A percentile compares a stretch with the other conserved stretches of the same genome.
These are phyloP conservation scores for Augochlora pura DNA, from an alignment of 1,140 invertebrate genomes.

Conservation along the genomic window DNA sequence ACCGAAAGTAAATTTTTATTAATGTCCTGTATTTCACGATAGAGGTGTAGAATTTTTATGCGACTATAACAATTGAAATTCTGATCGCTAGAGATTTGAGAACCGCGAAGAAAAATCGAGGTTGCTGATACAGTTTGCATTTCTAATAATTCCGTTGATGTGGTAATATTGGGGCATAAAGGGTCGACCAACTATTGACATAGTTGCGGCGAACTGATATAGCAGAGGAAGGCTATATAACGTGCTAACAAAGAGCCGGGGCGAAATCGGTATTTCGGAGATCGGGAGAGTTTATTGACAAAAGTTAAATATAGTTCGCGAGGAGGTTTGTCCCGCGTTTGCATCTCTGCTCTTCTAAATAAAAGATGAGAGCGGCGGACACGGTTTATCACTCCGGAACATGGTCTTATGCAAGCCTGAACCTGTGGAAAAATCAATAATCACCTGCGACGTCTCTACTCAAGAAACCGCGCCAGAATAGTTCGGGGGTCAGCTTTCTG, in stretches of 20 bases:
- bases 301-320: conserved; percentile 13
- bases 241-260: no score
- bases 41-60: no score
- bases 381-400: conserved; percentile 27
- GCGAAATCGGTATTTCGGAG: not conserved
- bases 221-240: not conserved
- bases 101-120: no score
- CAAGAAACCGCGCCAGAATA: conserved; percentile 22
- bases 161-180: no score
- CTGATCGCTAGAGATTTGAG: no score
- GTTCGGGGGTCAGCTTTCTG: not conserved
- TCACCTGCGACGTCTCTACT: conserved; percentile 47
- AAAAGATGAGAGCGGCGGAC: conserved; percentile 19
- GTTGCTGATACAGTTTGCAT: no score
- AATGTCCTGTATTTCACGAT: no score
- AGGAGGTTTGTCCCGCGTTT: not conserved
- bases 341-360: conserved; percentile 36
- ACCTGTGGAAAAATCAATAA: conserved; percentile 63
- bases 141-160: no score
- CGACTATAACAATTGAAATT: no score
- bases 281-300: not conserved
- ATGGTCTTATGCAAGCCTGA: conserved; percentile 56
- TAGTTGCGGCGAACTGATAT: no score
- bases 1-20: no score
- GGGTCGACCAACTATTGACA: no score